These are phyloP conservation scores for Akabosia matsudoensis DNA, from an alignment of 1,140 invertebrate species.

Conservation along the genomic window DNA sequence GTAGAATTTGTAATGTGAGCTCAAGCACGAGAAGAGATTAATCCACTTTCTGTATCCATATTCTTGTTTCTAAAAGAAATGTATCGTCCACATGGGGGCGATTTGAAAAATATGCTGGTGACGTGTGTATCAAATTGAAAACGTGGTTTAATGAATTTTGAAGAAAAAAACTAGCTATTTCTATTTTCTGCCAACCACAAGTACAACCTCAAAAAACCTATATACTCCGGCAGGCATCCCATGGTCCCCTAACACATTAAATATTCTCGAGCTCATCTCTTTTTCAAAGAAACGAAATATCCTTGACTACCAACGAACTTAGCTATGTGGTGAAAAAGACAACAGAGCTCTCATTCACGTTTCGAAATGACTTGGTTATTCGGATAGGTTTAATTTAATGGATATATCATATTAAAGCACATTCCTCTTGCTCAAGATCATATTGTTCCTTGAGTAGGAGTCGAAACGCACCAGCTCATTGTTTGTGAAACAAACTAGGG, in stretches of 20 bases:
- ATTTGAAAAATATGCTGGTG: not conserved
- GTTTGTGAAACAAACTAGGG: not conserved
- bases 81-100: not conserved
- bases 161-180: conserved; percentile 3
- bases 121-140: conserved; percentile 10
- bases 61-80: too few relatives aligned
- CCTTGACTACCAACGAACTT: not conserved
- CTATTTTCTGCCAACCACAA: not conserved
- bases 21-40: too few relatives aligned
- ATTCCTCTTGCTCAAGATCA: too few relatives aligned
- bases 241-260: not conserved
- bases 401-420: too few relatives aligned
- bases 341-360: too few relatives aligned
- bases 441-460: too few relatives aligned
- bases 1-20: too few relatives aligned
- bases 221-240: not conserved
- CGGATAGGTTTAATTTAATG: too few relatives aligned
- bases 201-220: too few relatives aligned
- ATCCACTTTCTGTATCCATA: too few relatives aligned
- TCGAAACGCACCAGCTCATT: not conserved
- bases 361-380: too few relatives aligned
- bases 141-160: conserved; percentile 16
- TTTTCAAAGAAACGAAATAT: not conserved
- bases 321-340: conserved; percentile 7
- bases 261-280: not conserved